phyloP scores from a whole-genome alignment of 2,113 vertebrate species.

The Ictidomys tridecemlineatus region DNA sequence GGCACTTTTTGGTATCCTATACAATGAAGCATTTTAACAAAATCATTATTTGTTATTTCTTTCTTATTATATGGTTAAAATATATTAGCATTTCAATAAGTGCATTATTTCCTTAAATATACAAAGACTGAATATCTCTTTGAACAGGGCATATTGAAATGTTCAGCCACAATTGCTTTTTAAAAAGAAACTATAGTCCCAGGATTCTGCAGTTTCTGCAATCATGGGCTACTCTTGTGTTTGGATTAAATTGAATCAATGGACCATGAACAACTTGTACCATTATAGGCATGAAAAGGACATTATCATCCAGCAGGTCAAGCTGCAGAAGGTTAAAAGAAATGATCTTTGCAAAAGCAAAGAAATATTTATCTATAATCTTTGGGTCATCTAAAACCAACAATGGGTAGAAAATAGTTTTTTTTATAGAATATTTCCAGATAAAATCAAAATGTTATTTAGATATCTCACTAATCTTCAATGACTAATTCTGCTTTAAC shows the following conservation, averaged over 20 bases:
- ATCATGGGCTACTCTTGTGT: constrained; percentile 17
- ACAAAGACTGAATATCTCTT: constrained; percentile 24
- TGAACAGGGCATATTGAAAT: constrained; percentile 36
- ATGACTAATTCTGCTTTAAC: not conserved
- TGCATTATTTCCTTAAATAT: constrained; percentile 21
- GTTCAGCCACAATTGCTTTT: constrained; percentile 43
- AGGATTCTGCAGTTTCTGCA: constrained; percentile 18
- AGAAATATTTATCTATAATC: constrained; percentile 18
- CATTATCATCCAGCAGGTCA: constrained; percentile 64
- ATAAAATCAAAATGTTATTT: constrained; percentile 48
- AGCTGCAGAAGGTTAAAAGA: constrained; percentile 53
- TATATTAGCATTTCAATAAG: constrained; percentile 50
- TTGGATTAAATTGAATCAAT: constrained; percentile 54
- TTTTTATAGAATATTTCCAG: not conserved
- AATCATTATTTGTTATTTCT: not conserved
- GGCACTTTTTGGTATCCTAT: not conserved
- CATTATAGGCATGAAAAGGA: constrained; percentile 3
- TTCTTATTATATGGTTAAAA: constrained; percentile 54
- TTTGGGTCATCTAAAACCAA: constrained; percentile 37
- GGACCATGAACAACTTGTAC: constrained; percentile 59
- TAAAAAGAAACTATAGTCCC: constrained; percentile 20
- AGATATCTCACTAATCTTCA: not conserved
- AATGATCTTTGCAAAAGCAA: not conserved
- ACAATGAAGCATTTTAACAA: not conserved
- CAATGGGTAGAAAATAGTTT: not conserved